Conservation (phyloP, 2,888 invertebrate species). For the Falcaria lacertinaria region DNA sequence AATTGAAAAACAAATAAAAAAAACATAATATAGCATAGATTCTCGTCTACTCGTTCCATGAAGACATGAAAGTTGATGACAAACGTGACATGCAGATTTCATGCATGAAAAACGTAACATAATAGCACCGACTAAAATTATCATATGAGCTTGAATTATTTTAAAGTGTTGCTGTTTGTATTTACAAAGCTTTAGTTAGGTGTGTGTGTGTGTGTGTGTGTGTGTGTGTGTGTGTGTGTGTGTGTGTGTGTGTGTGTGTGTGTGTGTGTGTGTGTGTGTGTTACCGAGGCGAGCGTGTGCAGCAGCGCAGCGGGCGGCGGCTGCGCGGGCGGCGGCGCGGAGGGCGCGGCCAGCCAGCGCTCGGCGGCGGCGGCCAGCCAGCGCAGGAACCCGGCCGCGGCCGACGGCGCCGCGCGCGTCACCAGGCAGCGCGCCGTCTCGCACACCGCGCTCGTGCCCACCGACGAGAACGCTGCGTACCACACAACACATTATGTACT, state of each 20-base stretch:
- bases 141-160: too few relatives aligned
- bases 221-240: too few relatives aligned
- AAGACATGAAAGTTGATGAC: too few relatives aligned
- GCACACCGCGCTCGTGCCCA: slow-evolving; percentile 89
- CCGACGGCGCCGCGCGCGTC: slow-evolving; percentile 82
- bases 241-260: background rate
- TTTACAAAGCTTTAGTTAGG: too few relatives aligned
- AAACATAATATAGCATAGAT: too few relatives aligned
- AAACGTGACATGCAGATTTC: too few relatives aligned
- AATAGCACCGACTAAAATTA: too few relatives aligned
- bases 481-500: background rate
- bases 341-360: slow-evolving; percentile 70
- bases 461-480: slow-evolving; percentile 50
- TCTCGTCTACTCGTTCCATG: too few relatives aligned
- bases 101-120: too few relatives aligned
- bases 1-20: too few relatives aligned
- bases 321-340: slow-evolving; percentile 65
- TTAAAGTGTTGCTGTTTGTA: too few relatives aligned
- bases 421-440: slow-evolving; percentile 81
- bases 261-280: background rate
- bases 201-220: too few relatives aligned
- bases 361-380: slow-evolving; percentile 84
- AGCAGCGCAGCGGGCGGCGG: slow-evolving; percentile 73
- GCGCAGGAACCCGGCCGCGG: slow-evolving; percentile 81
- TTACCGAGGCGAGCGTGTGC: slow-evolving; percentile 89